Evolutionary conservation across 2,797 vertebrate genomes (phyloP), one percentile per base, ranked within the genome.

Genomic region (Acrocephalus scirpaceus): DNA sequence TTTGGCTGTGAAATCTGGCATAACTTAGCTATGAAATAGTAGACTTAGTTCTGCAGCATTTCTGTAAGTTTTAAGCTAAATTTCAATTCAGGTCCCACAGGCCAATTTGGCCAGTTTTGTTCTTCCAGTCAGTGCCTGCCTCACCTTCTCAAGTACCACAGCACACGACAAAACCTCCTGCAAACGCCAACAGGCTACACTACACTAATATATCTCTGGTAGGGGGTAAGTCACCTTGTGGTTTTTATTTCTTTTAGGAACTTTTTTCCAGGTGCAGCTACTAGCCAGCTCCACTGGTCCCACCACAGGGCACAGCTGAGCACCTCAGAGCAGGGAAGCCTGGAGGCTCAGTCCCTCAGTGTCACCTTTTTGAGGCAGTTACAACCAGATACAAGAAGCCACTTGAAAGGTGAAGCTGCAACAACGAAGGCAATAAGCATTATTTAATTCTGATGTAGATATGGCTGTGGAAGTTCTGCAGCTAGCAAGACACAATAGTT

Each of bases 361-460:
- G 20, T 2, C 4, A 2, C 12, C 44, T 79, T 51, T 79, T 26
- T 23, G 7, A 53, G 27, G 30, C 10, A 40, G 5, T 9, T 51
- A n/a, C 15, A 53, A 15, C 8, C 56, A 73, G 44, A 40, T 8
- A 57, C 25, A 58, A 42, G 16, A 56, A 91, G 40, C 19, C 16
- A 32, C 29, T 65, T 40, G 20, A 57, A 51, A 79, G 9, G 29
- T 29, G 23, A 87, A 71, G 44, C 27, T 83, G 9, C 16, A n/a
- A 47, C 14, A 54, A 5, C 0, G 0, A 50, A 16, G 7, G 11
- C 18, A n/a, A 9, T 4, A 22, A 25, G 5, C 16, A 10, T 4
- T 15, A 25, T 58, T 85, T 66, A 70, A 70, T 45, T 70, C 16
- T 42, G 27, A 32, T 30, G 11, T 21, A 48, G 72, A 38, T 29